These are phyloP conservation scores for Corydoras maculifer DNA, from an alignment of 2,113 vertebrate species.

Conservation along the genomic window DNA sequence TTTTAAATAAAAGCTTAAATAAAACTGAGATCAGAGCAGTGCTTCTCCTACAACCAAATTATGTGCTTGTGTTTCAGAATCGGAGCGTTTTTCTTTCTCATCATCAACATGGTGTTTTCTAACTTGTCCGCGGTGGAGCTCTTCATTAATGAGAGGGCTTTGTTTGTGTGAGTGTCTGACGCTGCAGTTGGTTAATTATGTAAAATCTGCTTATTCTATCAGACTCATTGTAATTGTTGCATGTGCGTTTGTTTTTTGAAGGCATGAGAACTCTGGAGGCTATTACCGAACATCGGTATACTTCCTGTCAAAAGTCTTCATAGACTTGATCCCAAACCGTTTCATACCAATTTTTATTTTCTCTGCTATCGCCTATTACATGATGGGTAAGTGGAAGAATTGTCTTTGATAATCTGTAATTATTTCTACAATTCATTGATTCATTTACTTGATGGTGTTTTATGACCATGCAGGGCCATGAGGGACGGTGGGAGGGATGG, in stretches of 20 bases:
- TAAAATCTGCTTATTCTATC: too few relatives aligned
- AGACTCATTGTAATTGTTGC: not conserved
- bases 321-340: slow-evolving; percentile 70
- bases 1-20: too few relatives aligned
- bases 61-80: slow-evolving; percentile 46
- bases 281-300: slow-evolving; percentile 57
- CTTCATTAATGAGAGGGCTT: slow-evolving; percentile 68
- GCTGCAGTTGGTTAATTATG: too few relatives aligned
- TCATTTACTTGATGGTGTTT: too few relatives aligned
- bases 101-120: slow-evolving; percentile 75
- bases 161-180: slow-evolving; percentile 66
- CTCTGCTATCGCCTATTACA: slow-evolving; percentile 67
- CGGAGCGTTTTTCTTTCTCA: slow-evolving; percentile 72
- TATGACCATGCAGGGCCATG: too few relatives aligned
- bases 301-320: slow-evolving; percentile 60
- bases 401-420: not conserved
- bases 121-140: slow-evolving; percentile 75
- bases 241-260: slow-evolving; percentile 17
- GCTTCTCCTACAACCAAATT: too few relatives aligned
- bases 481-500: too few relatives aligned
- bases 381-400: slow-evolving; percentile 63
- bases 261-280: slow-evolving; percentile 51
- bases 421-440: not conserved
- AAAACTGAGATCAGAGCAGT: too few relatives aligned
- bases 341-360: slow-evolving; percentile 65